phyloP scores from a whole-genome alignment of 2,113 vertebrate genomes.

The Saccopteryx bilineata region DNA sequence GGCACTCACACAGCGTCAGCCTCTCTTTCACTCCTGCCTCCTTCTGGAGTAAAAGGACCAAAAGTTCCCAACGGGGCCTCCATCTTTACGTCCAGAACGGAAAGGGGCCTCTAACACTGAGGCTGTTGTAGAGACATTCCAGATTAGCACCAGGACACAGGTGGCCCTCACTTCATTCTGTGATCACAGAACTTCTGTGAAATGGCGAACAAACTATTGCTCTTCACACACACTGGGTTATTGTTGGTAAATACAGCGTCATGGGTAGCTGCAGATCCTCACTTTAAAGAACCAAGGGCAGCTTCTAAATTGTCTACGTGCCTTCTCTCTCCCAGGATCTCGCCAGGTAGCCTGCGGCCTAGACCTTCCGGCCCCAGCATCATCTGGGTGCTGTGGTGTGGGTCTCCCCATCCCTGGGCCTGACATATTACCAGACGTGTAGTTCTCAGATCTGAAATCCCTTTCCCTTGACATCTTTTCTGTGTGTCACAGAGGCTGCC shows the following conservation, averaged over 20 bases:
- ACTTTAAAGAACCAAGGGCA: background rate
- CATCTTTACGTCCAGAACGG: background rate
- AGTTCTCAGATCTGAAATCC: background rate
- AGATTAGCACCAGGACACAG: background rate
- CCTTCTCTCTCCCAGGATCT: constrained; percentile 13
- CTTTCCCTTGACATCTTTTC: background rate
- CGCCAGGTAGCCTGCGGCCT: background rate
- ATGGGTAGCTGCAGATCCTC: constrained; percentile 32
- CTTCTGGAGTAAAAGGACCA: constrained; percentile 27
- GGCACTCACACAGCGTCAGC: accelerated
- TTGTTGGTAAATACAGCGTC: constrained; percentile 61
- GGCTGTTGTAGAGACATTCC: background rate
- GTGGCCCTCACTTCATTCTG: constrained; percentile 16
- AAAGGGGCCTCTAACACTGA: constrained; percentile 19
- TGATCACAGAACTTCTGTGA: background rate
- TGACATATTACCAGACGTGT: constrained; percentile 33
- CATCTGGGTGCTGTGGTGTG: background rate
- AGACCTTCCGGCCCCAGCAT: background rate
- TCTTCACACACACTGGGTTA: constrained; percentile 14
- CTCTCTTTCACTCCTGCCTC: background rate
- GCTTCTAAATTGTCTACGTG: background rate
- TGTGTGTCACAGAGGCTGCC: background rate
- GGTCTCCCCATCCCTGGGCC: background rate
- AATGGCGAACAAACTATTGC: background rate
- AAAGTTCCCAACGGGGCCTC: background rate